These are phyloP conservation scores for Paguma larvata DNA, from an alignment of 2,797 vertebrate species.

Conservation along the genomic window DNA sequence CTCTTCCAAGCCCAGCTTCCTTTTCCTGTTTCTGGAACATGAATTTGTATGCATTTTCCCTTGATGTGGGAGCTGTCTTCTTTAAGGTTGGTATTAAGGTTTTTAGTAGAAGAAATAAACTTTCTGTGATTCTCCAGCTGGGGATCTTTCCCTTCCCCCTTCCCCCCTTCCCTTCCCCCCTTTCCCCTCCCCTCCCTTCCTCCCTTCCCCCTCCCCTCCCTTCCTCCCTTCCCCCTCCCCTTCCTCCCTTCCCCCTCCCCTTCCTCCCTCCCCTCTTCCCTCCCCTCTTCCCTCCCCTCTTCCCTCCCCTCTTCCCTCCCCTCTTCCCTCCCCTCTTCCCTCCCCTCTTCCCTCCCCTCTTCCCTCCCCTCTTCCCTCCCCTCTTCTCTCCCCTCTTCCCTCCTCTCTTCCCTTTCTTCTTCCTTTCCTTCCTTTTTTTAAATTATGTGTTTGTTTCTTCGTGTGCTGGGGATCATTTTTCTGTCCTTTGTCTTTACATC, in stretches of 20 bases:
- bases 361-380: too few species aligned
- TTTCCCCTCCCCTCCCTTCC: not conserved
- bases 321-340: not conserved
- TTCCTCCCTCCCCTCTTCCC: too few species aligned
- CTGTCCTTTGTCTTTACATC: slow-evolving; percentile 22
- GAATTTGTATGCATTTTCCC: not conserved
- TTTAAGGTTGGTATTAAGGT: slow-evolving; percentile 3
- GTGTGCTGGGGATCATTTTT: not conserved
- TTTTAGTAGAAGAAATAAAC: slow-evolving; percentile 54
- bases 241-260: too few species aligned
- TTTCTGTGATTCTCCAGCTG: not conserved
- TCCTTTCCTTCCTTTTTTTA: too few species aligned
- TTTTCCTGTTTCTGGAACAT: not conserved
- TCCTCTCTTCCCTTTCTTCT: too few species aligned
- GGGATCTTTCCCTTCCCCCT: not conserved
- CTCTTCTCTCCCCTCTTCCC: too few species aligned
- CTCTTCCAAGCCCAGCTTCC: slow-evolving; percentile 19
- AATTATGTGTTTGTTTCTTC: not conserved
- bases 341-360: too few species aligned
- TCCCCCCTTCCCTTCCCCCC: not conserved
- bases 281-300: too few species aligned
- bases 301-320: too few species aligned
- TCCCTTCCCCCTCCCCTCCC: too few species aligned
- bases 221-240: too few species aligned
- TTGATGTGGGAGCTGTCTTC: not conserved